phyloP scores from a whole-genome alignment of 30 jellyfish, hydroid and myxozoan species.

The Nemopilema nomurai region DNA sequence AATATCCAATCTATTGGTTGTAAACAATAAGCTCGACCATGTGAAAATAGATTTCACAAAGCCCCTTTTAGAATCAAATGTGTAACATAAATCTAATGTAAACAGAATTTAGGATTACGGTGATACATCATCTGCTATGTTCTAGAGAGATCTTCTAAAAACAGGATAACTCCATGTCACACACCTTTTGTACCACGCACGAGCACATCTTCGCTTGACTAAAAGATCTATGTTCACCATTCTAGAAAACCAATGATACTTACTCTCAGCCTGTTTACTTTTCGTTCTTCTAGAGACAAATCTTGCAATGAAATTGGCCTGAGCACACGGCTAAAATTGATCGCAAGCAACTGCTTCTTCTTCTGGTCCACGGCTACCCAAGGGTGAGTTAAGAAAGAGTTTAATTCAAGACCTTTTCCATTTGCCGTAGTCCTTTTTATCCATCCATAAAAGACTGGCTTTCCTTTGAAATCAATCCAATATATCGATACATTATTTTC shows the following conservation, averaged over 20 bases:
- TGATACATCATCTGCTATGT: background rate
- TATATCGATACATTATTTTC: conserved; percentile 58
- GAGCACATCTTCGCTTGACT: too few relatives aligned
- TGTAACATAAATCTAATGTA: too few relatives aligned
- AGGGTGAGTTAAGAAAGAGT: conserved; percentile 88
- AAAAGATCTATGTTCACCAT: too few relatives aligned
- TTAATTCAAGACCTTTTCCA: conserved; percentile 54
- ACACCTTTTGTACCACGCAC: too few relatives aligned
- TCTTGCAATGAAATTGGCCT: conserved; percentile 43
- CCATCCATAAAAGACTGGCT: conserved; percentile 52
- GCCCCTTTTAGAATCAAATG: background rate
- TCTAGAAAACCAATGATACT: too few relatives aligned
- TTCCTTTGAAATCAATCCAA: conserved; percentile 87
- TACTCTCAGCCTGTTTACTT: conserved; percentile 34
- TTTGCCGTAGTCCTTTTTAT: conserved; percentile 54
- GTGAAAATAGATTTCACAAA: background rate
- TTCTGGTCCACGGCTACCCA: conserved; percentile 82
- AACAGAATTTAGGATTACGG: background rate
- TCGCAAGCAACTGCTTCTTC: conserved; percentile 12
- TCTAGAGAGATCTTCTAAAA: too few relatives aligned
- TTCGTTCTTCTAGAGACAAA: conserved; percentile 8
- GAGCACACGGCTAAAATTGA: conserved; percentile 48
- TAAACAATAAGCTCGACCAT: too few relatives aligned
- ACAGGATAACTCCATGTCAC: too few relatives aligned
- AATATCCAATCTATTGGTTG: too few relatives aligned